Base-by-base conservation (phyloP, 2,113 vertebrate genomes). In the Pseudorasbora parva region DNA sequence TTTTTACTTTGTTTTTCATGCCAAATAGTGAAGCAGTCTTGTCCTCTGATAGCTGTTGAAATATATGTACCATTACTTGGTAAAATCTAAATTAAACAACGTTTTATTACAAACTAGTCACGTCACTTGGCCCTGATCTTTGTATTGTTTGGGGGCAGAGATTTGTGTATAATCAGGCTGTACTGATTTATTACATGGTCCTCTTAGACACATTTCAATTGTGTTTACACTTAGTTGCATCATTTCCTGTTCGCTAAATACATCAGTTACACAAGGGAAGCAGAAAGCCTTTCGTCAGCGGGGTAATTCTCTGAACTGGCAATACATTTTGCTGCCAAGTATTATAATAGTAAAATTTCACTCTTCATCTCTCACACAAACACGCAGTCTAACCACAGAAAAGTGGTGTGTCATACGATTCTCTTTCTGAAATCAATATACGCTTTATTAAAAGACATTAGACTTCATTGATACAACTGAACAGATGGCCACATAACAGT, bases 191-290 rank as follows among this genome's bases (percentile, higher is more conserved):
- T 11, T 23, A 83, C 62, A 27, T 23, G 14, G 56, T 77, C 25
- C 25, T 57, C 64, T 64, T 25, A 82, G 45, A 73, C 56, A 60
- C 71, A 68, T 77, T 60, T 54, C 57, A 21, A 75, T 33, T 69
- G 49, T 81, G 69, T 87, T 85, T 84, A 84, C 84, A 73, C 60
- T 1, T 25, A n/a, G 57, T 87, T 90, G 82, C 87, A 86, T 86
- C 86, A 87, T 72, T 78, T 83, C 30, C 47, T 66, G 30, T 9
- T 15, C 71, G 25, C 11, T 56, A 45, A 81, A 43, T 72, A 25
- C 57, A 33, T 64, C 49, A 51, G 41, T 80, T 45, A 23, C 33
- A 83, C 45, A n/a, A 73, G 11, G 23, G n/a, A 27, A 74, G 30
- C 47, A 47, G 49, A 60, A 49, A 49, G 21, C 14, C 60, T 66